Evolutionary conservation across 1,140 invertebrate genomes (phyloP), one percentile per base, ranked within the genome.

Genomic region (Drusus annulatus): DNA sequence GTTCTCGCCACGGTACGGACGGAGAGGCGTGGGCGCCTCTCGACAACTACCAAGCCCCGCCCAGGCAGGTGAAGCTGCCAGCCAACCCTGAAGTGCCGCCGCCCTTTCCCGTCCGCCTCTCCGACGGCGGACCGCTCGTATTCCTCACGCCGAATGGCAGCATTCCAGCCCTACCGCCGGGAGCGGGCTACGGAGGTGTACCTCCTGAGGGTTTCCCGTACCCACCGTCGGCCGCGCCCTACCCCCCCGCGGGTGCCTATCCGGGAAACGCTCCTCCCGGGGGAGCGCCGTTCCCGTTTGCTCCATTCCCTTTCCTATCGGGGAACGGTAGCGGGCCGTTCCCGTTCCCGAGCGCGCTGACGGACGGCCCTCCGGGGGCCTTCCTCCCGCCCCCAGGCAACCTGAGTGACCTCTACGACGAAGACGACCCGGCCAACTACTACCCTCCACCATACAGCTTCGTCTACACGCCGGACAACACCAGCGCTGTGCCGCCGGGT

Each of bases 381-480:
- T 93, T 94, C 84, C 90, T 94, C 65, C 93, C 93, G 80, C 93
- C 94, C 83, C 92, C 93, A 65, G 90, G 89, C 84, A 95, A 95
- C 87, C 91, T 92, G 82, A 93, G 93, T 56, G 93, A 94, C 84
- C 92, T 93, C 63, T 93, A 94, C 85, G 95, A 96, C 89, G 95
- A 96, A 87, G 95, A 96, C 87, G 95, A 97, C 89, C 95, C 95
- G 84, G 96, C 95, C 69, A 93, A 97, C 17, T 97, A 96, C 85
- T 96, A 97, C 91, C 95, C 95, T 79, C 95, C 95, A 83, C 94
- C 95, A 1, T 96, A 97, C 88, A 96, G 95, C 88, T 97, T 96
- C 88, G 93, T 93, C 78, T 97, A 96, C 87, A 91, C 91, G 80
- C 93, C 91, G 84, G 95, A 96, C 84, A 96, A 96, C 86, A 91